These are phyloP conservation scores for Drosophila paulistorum DNA, from an alignment of 1,140 invertebrate genomes.

Conservation along the genomic window DNA sequence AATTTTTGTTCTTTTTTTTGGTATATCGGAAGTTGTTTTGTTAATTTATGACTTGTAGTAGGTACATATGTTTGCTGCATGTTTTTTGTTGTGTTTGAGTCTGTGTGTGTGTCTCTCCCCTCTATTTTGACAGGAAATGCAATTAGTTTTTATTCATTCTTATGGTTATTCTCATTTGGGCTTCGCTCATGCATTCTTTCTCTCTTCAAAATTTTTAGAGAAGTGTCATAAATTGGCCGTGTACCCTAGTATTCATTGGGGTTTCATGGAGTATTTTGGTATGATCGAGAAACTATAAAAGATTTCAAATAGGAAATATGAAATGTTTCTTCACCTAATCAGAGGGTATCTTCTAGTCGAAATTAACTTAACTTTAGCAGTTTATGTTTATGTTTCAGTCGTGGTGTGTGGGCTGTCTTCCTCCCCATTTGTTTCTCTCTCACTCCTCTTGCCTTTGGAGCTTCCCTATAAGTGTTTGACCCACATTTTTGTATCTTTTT, in stretches of 20 bases:
- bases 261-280: no score
- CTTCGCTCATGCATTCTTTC: constrained; percentile 30
- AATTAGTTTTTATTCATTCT: constrained; percentile 45
- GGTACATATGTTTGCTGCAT: neutral
- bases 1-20: constrained; percentile 36
- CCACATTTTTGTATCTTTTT: constrained; percentile 38
- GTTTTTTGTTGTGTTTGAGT: neutral
- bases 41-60: constrained; percentile 53
- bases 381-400: constrained; percentile 45
- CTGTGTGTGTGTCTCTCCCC: constrained; percentile 22
- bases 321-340: no score
- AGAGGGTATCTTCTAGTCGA: neutral
- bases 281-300: no score
- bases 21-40: constrained; percentile 55
- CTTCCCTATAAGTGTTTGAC: constrained; percentile 34
- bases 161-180: constrained; percentile 30
- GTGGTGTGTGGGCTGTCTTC: constrained; percentile 31
- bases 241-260: neutral
- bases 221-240: constrained; percentile 50
- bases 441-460: neutral
- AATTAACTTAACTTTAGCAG: no score
- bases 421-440: neutral
- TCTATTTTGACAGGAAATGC: constrained; percentile 45
- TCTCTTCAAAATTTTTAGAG: constrained; percentile 22
- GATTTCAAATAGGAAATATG: no score